A percentile compares a stretch with the other conserved stretches of the same genome.
Evolutionary conservation across 2,888 invertebrate genomes (phyloP).

Genomic region (Amphipyra berbera): DNA sequence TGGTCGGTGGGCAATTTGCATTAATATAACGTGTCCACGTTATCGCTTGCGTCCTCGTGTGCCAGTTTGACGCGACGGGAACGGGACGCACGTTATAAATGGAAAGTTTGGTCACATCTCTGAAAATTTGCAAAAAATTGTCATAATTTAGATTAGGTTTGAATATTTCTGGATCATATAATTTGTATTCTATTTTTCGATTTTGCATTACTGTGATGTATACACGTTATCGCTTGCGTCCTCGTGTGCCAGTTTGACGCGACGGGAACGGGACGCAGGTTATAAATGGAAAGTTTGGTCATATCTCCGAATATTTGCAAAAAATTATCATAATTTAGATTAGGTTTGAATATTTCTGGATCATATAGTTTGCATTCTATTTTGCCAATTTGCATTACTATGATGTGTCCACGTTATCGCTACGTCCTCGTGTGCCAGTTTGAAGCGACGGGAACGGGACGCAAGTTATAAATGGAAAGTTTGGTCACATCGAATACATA

Average conservation of each 20-base stretch:
- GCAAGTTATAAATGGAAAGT: conserved; percentile 39
- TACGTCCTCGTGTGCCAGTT: conserved; percentile 47
- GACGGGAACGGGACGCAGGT: conserved; percentile 39
- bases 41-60: conserved; percentile 60
- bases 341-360: too few relatives aligned
- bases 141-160: too few relatives aligned
- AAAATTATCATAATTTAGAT: too few relatives aligned
- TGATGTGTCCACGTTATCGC: conserved; percentile 70
- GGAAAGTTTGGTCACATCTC: conserved; percentile 26
- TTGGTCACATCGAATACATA: conserved; percentile 1
- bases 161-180: too few relatives aligned
- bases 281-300: conserved; percentile 37
- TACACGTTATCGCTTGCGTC: conserved; percentile 64
- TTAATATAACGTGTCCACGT: conserved; percentile 74
- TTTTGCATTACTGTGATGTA: conserved; percentile 80
- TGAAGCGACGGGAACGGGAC: conserved; percentile 35
- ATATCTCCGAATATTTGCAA: conserved; percentile 10
- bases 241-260: conserved; percentile 46
- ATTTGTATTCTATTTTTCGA: too few relatives aligned
- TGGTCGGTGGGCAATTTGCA: conserved; percentile 72
- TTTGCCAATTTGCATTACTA: conserved; percentile 75
- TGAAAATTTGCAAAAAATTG: conserved; percentile 6
- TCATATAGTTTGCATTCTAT: too few relatives aligned
- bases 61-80: conserved; percentile 44
- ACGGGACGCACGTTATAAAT: conserved; percentile 36